Conservation (phyloP, 1,140 invertebrate genomes). For the Heliconius nattereri region DNA sequence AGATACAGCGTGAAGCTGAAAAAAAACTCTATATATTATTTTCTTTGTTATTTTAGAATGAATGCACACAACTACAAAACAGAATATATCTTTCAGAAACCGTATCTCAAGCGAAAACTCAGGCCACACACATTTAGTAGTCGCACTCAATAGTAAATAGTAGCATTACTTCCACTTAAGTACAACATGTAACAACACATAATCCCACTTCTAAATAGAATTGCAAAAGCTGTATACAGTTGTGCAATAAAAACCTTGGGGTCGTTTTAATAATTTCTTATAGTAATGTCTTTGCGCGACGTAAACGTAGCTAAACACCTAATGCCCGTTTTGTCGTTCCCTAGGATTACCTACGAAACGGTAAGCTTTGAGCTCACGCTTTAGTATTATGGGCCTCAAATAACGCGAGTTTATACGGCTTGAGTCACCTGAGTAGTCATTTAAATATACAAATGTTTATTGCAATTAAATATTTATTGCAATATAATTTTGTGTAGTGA, state of each 20-base stretch:
- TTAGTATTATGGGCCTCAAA: slow-evolving; percentile 52
- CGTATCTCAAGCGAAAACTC: slow-evolving; percentile 1
- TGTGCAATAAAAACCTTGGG: slow-evolving; percentile 41
- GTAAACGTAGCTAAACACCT: slow-evolving; percentile 52
- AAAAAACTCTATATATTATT: not conserved
- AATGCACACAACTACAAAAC: not conserved
- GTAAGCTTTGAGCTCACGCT: slow-evolving; percentile 47
- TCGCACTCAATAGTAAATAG: slow-evolving; percentile 23
- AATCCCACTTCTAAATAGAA: slow-evolving; percentile 37
- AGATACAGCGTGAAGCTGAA: no score
- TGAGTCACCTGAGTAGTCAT: slow-evolving; percentile 36
- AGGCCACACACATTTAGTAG: not conserved
- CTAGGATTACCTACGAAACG: slow-evolving; percentile 50
- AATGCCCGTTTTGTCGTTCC: slow-evolving; percentile 48
- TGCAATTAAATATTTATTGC: no score
- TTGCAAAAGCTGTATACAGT: slow-evolving; percentile 41
- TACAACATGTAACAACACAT: slow-evolving; percentile 32
- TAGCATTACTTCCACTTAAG: slow-evolving; percentile 23
- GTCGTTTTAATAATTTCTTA: slow-evolving; percentile 49
- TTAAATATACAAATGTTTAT: not conserved
- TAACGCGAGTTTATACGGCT: slow-evolving; percentile 47
- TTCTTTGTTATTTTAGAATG: not conserved
- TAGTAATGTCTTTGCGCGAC: slow-evolving; percentile 43
- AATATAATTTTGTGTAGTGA: no score
- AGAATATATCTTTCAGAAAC: not conserved